Evolutionary conservation across 37 sponge, comb jelly and placozoan genomes (phyloP), one percentile per base, ranked within the genome.

Genomic region (Ephydatia muelleri): DNA sequence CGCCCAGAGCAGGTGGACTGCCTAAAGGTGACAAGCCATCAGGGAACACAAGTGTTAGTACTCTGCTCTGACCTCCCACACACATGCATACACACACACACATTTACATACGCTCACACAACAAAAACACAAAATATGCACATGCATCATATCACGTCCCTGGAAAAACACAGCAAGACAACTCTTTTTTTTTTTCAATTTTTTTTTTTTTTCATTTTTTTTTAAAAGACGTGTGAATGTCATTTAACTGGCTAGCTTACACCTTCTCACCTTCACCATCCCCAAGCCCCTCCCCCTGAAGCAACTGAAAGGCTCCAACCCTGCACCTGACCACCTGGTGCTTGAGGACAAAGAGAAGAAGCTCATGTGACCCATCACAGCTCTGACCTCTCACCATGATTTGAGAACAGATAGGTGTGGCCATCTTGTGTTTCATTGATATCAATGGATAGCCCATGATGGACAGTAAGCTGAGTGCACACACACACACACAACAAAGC

Each of bases 231-330:
- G n/a, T 43, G 43, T 9, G 43, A 6, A 9, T 3, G 6, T 9
- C 43, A 9, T 43, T 43, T 43, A 43, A 43, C 43, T 43, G 43
- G 43, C 43, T 43, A 9, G 43, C 43, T 6, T 43, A 6, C 43
- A 67, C 36, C n/a, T 21, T 67, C 68, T 30, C 34, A 25, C 80
- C 31, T 80, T 65, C 31, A 32, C 49, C 6, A 5, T 39, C 48
- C 5, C 57, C 36, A 28, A 16, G 25, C 49, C 25, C 69, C 49
- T 27, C 70, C 76, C 73, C 47, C 67, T 78, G 69, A 29, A 84
- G 40, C 57, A 85, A 69, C 27, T 73, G 47, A 28, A 84, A 23
- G 43, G 67, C 49, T 4, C 85, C 84, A 75, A 69, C 84, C 49
- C 85, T 85, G 29, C 85, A 90, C 75, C 11, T 34, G 19, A 32